These are phyloP conservation scores for Tolypeutes matacus DNA, from an alignment of 2,797 vertebrate species.

Conservation along the genomic window DNA sequence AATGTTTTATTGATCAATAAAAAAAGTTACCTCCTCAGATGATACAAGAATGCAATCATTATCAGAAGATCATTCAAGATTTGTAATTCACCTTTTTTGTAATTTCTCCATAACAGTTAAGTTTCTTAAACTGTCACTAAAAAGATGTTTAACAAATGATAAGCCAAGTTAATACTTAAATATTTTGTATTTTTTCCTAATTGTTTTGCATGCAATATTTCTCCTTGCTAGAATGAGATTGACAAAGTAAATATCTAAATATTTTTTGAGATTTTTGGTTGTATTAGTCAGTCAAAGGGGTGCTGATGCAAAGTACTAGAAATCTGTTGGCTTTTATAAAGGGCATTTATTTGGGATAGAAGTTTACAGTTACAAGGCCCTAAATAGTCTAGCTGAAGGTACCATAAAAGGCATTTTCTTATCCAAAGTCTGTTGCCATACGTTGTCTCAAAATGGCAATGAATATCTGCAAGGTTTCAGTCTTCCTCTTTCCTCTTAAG, in stretches of 20 bases:
- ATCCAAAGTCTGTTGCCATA: no score
- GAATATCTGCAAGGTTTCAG: no score
- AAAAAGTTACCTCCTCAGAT: not conserved
- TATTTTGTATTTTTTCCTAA: not conserved
- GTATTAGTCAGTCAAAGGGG: no score
- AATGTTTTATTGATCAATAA: no score
- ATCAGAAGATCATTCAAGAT: not conserved
- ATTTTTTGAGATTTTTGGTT: not conserved
- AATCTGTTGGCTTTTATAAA: no score
- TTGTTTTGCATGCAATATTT: not conserved
- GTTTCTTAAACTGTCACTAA: not conserved
- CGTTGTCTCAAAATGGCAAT: no score
- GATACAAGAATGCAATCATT: not conserved
- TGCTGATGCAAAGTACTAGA: no score
- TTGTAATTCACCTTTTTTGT: constrained; percentile 13
- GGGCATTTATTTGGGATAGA: no score
- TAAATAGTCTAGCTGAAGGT: no score
- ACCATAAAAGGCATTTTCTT: no score
- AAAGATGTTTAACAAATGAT: not conserved
- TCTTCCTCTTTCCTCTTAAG: no score
- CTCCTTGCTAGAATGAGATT: not conserved
- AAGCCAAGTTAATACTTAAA: not conserved
- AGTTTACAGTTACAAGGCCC: no score
- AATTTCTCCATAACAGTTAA: not conserved
- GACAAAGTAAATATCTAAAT: not conserved